Evolutionary conservation across 1,140 invertebrate genomes (phyloP), one percentile per base, ranked within the genome.

Genomic region (Bombus terrestris): DNA sequence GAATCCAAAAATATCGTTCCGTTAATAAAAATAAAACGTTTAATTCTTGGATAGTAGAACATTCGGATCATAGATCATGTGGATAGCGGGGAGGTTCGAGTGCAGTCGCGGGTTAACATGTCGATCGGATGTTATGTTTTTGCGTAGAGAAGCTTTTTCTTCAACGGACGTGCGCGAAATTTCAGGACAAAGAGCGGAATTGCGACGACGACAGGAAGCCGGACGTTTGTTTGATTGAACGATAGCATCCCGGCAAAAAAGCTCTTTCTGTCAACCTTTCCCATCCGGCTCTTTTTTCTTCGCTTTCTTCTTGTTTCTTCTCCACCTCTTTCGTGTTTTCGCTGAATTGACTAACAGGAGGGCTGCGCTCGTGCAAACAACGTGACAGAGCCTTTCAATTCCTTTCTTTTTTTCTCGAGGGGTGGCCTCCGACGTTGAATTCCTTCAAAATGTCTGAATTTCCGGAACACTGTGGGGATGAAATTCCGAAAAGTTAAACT

Each of bases 171-270:
- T 47, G 32, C 22, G 15, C 57, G 43, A 71, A 80, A 73, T 82
- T 64, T 64, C 25, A 12, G 39, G 22, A 43, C 53, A 73, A 74
- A 82, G 53, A 37, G 64, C 73, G 32, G 32, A 22, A 82, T 82
- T 47, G 53, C 28, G 35, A 59, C 18, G 71, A 64, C 57, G 80
- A 32, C 71, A 35, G 80, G 80, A 82, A 82, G 80, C 74, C 80
- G 37, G 57, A 82, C 71, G 71, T 82, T 82, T 74, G 53, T 82
- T 82, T 82, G 80, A 74, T 74, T 10, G 71, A 74, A 82, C 53
- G 80, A 82, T 73, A 82, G 39, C 57, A 28, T 47, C 37, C 39
- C n/a, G 25, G n/a, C 80, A 64, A 82, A 74, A 74, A 66, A 82
- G 68, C 71, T 22, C 53, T 43, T 39, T 39, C 69, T 22, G 66